Percentiles rank a stretch among this genome's conserved stretches.
Evolutionary conservation across 2,797 vertebrate species (phyloP).

Genomic region (Onychomys arenicola): DNA sequence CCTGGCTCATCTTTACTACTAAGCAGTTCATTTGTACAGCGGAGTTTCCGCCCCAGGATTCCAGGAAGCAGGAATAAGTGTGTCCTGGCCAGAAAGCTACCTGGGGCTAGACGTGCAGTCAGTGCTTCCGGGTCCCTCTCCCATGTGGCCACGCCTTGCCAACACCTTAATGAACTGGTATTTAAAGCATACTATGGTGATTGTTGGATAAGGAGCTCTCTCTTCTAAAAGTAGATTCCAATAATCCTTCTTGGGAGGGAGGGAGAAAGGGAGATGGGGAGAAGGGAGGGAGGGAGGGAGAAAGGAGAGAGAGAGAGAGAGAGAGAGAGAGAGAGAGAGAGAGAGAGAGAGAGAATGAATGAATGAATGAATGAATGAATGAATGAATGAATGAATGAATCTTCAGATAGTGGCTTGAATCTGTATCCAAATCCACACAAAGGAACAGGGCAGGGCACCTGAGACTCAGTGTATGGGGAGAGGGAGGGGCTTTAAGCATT

Average conservation of each 20-base stretch:
- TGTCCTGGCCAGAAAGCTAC: conserved; percentile 48
- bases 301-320: background rate
- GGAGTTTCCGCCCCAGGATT: background rate
- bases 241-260: background rate
- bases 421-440: conserved; percentile 16
- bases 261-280: background rate
- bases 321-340: background rate
- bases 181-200: conserved; percentile 21
- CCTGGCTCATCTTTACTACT: background rate
- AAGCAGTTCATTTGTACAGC: background rate
- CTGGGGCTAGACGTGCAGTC: conserved; percentile 8
- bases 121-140: background rate
- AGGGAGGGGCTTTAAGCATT: background rate
- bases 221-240: background rate
- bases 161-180: conserved; percentile 52
- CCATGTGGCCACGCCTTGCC: conserved; percentile 62
- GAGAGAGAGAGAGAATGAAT: too few species aligned
- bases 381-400: too few species aligned
- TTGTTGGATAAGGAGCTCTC: conserved; percentile 45
- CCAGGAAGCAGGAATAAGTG: background rate
- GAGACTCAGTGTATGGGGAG: background rate
- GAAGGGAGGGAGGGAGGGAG: background rate
- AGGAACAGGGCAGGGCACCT: background rate
- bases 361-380: too few species aligned
- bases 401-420: background rate